Conservation (phyloP, 2,888 invertebrate genomes). For the Stomorhina lunata region DNA sequence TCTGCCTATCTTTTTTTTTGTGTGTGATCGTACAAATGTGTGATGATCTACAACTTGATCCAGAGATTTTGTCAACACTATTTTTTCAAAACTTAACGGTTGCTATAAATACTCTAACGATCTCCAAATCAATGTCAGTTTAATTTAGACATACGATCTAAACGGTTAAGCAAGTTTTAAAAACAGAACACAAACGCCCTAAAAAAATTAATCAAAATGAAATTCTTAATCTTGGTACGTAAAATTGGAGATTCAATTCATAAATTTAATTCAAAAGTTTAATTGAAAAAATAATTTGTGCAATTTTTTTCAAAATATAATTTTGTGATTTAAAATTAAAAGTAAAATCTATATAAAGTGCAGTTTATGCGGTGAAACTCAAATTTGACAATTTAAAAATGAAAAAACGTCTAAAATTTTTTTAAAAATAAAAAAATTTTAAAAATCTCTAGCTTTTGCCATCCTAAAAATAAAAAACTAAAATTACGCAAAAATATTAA, state of each 20-base stretch:
- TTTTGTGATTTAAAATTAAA: no score
- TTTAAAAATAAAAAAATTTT: no score
- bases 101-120: slow-evolving; percentile 58
- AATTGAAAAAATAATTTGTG: background rate
- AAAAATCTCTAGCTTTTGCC: no score
- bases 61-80: slow-evolving; percentile 56
- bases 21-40: background rate
- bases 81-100: slow-evolving; percentile 28
- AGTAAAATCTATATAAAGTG: no score
- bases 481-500: no score
- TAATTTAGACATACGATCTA: slow-evolving; percentile 70
- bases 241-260: slow-evolving; percentile 3
- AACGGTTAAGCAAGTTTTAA: slow-evolving; percentile 41
- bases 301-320: no score
- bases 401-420: no score
- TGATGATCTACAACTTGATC: slow-evolving; percentile 1
- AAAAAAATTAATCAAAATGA: slow-evolving; percentile 72
- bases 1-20: background rate
- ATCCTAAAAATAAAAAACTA: no score
- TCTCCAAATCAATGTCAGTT: slow-evolving; percentile 72
- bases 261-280: background rate
- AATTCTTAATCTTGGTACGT: slow-evolving; percentile 75
- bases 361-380: no score
- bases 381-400: no score
- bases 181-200: background rate